Evolutionary conservation across 2,888 invertebrate species (phyloP), one percentile per base, ranked within the genome.

Genomic region (Meta bourneti): DNA sequence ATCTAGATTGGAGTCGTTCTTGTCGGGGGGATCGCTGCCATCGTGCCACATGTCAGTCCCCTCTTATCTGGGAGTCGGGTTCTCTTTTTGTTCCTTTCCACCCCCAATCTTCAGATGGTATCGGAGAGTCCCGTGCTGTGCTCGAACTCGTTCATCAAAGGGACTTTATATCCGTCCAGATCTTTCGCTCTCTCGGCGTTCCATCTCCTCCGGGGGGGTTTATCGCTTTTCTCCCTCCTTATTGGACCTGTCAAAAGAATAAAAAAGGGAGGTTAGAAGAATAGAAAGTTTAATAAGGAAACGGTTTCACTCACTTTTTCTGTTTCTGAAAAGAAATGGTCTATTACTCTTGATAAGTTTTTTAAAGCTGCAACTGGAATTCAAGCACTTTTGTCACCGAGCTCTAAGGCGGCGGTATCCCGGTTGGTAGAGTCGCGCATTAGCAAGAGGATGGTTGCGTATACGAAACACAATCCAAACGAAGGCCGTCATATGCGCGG

Each of bases 211-310:
- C 72, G 71, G 16, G 20, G n/a, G 51, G 52, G n/a, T 54, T 52
- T 74, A 54, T 72, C 72, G 2, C 51, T 19, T 70, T 13, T 52
- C 5, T 4, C 49, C 49, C 74, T 20, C 72, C 54, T 51, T 74
- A 83, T 16, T 83, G 74, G 51, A 74, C 83, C 83, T 83, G 72
- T 74, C 72, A 72, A 83, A 52, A 83, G 72, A 72, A 11, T 11
- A 19, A 82, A 48, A 49, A n/a, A 70, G 51, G 49, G 19, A 69
- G n/a, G 34, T 79, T 79, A 79, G 61, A 34, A 34, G 34, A 34
- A 4, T 2, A 4, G 16, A n/a, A 9, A 48, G 34, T 61, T 61
- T 61, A 61, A 61, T 61, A 61, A 61, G 61, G 61, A 9, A 61
- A 61, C 5, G 61, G 61, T 61, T 61, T 61, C 61, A 4, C 34